Conservation (phyloP, 2,888 invertebrate species). For the Fragum fragum region DNA sequence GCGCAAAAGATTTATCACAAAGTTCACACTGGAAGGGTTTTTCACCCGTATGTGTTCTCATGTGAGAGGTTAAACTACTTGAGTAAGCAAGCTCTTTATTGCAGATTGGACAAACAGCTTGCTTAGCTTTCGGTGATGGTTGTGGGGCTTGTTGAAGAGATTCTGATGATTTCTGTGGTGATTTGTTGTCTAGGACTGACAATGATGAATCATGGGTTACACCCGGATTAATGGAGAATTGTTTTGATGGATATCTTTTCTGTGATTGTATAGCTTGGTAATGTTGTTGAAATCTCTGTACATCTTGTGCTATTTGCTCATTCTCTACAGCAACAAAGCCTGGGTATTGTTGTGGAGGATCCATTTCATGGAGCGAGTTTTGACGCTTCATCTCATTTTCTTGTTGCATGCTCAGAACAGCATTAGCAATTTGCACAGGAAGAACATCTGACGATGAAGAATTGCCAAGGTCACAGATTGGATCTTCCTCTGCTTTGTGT, state of each 20-base stretch:
- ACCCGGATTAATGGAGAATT: background rate
- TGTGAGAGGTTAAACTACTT: conserved; percentile 55
- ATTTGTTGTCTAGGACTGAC: background rate
- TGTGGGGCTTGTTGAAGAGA: background rate
- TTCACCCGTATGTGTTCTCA: conserved; percentile 60
- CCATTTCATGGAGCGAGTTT: conserved; percentile 9
- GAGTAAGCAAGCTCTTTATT: conserved; percentile 60
- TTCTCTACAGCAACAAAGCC: background rate
- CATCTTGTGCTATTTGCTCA: background rate
- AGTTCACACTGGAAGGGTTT: conserved; percentile 53
- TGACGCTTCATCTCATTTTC: conserved; percentile 33
- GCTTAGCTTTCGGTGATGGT: conserved; percentile 46
- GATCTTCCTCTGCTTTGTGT: background rate
- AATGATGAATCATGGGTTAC: background rate
- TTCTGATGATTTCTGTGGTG: conserved; percentile 11
- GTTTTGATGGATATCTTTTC: background rate
- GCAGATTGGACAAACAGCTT: conserved; percentile 50
- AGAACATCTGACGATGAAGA: conserved; percentile 38
- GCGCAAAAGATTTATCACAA: conserved; percentile 58
- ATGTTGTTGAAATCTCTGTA: background rate
- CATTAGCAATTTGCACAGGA: conserved; percentile 53
- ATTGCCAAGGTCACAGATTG: background rate
- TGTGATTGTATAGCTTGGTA: background rate
- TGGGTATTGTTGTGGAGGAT: background rate
- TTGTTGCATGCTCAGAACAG: conserved; percentile 54